Conservation (phyloP, 2,888 invertebrate genomes). For the Lomographa bimaculata region DNA sequence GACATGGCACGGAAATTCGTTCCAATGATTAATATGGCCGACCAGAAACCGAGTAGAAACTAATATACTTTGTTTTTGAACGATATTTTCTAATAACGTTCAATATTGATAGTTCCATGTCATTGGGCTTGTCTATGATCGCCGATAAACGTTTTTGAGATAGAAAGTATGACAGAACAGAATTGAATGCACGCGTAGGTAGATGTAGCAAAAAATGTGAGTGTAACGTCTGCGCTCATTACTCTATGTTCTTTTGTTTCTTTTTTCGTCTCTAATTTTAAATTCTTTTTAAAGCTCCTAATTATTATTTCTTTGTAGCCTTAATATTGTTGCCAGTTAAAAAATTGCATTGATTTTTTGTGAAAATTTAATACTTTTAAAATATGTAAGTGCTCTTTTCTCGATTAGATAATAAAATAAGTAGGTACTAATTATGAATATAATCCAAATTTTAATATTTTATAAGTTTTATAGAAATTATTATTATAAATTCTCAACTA, state of each 20-base stretch:
- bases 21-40: conserved; percentile 82
- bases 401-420: too few species aligned
- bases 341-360: too few species aligned
- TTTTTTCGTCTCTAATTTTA: conserved; percentile 13
- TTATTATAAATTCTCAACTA: too few species aligned
- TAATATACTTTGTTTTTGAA: conserved; percentile 81
- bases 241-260: conserved; percentile 24
- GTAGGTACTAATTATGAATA: too few species aligned
- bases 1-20: conserved; percentile 82
- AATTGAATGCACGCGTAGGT: conserved; percentile 71
- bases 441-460: too few species aligned
- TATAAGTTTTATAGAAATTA: too few species aligned
- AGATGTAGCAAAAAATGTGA: conserved; percentile 58
- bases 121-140: conserved; percentile 79
- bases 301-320: too few species aligned
- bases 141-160: conserved; percentile 72
- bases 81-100: too few species aligned
- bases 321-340: too few species aligned
- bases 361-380: too few species aligned
- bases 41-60: conserved; percentile 74
- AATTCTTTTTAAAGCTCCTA: conserved; percentile 14
- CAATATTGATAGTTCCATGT: conserved; percentile 83
- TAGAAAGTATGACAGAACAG: conserved; percentile 75
- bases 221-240: conserved; percentile 43
- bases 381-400: too few species aligned